A percentile compares a stretch with the other conserved stretches of the same genome.
phyloP scores from a whole-genome alignment of 1,140 invertebrate species.

The Meloidogyne floridensis region DNA sequence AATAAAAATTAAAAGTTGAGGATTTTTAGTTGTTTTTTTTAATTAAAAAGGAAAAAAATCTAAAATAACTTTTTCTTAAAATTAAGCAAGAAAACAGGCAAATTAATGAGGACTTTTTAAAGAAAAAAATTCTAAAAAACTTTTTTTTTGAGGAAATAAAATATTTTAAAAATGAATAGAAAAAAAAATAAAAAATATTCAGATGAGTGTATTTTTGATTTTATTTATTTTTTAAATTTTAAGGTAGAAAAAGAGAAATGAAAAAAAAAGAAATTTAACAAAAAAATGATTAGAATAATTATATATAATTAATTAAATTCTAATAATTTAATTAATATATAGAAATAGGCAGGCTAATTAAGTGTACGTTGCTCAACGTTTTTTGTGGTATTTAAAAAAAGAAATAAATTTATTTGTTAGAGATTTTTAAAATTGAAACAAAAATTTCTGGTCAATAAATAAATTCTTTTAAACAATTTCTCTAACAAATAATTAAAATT shows the following conservation, averaged over 20 bases:
- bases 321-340: not conserved
- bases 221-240: not conserved
- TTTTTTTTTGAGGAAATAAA: not conserved
- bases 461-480: no score
- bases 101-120: conserved; percentile 4
- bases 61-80: not conserved
- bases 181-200: conserved; percentile 10
- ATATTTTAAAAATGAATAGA: not conserved
- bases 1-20: conserved; percentile 2
- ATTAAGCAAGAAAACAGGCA: conserved; percentile 10
- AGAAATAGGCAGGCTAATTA: not conserved
- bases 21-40: not conserved
- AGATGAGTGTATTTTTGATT: not conserved
- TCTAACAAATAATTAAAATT: no score
- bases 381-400: not conserved
- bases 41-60: not conserved
- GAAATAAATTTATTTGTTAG: not conserved
- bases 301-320: not conserved
- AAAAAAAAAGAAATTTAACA: not conserved
- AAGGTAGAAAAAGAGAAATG: not conserved
- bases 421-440: not conserved
- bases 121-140: conserved; percentile 10
- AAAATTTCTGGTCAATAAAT: no score
- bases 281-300: conserved; percentile 1
- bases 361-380: not conserved